These are phyloP conservation scores for Meandrina meandrites DNA, from an alignment of 92 coral and sea anemone species.

Conservation along the genomic window DNA sequence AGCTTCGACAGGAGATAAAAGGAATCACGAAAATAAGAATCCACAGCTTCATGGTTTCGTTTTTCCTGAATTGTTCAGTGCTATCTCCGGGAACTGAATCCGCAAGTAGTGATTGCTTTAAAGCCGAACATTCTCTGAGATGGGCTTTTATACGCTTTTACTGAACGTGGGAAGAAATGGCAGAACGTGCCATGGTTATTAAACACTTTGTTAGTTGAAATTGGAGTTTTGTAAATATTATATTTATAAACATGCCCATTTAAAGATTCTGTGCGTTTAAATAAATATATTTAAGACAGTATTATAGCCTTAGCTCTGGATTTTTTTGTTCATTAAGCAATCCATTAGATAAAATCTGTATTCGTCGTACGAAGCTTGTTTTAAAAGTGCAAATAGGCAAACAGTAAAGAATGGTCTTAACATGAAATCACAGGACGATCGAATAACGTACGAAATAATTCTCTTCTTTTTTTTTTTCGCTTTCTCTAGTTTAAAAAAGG, in stretches of 20 bases:
- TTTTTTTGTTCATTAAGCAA: background rate
- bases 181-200: background rate
- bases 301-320: background rate
- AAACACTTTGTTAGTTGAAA: background rate
- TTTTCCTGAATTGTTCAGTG: background rate
- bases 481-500: background rate
- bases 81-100: background rate
- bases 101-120: background rate
- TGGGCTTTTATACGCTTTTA: background rate
- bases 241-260: background rate
- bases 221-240: background rate
- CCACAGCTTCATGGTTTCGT: slow-evolving; percentile 4
- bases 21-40: slow-evolving; percentile 15
- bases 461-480: background rate
- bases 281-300: background rate
- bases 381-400: background rate
- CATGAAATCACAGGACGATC: too few relatives aligned
- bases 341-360: background rate
- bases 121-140: background rate
- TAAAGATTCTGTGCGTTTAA: background rate
- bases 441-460: too few relatives aligned
- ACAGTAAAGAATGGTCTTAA: background rate
- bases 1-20: slow-evolving; percentile 3
- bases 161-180: background rate
- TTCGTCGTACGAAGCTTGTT: background rate